phyloP scores from a whole-genome alignment of 1,140 invertebrate genomes.

The Drosophila ohnishii region DNA sequence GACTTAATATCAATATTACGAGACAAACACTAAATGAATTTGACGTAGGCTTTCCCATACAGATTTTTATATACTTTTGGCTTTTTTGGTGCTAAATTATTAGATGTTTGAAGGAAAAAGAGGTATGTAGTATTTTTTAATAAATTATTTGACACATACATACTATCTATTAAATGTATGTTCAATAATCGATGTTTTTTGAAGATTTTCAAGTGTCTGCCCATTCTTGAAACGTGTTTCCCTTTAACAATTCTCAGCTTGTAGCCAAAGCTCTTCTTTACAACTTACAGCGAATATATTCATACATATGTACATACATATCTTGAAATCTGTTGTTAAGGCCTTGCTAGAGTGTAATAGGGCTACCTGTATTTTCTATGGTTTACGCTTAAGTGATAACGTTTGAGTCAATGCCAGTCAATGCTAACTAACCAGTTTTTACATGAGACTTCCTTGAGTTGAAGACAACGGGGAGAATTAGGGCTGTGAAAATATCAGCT shows the following conservation, averaged over 20 bases:
- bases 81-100: background rate
- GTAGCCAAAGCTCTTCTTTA: background rate
- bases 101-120: background rate
- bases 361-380: conserved; percentile 24
- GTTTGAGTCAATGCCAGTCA: conserved; percentile 30
- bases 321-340: conserved; percentile 22
- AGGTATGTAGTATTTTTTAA: no score
- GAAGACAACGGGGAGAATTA: conserved; percentile 21
- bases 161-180: no score
- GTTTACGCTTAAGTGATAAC: conserved; percentile 55
- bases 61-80: background rate
- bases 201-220: background rate
- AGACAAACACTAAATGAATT: background rate
- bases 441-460: conserved; percentile 16
- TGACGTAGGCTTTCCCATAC: background rate
- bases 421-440: conserved; percentile 46
- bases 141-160: no score
- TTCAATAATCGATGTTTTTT: background rate
- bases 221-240: conserved; percentile 4
- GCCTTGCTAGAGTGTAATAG: conserved; percentile 23
- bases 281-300: background rate
- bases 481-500: conserved; percentile 26
- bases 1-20: background rate
- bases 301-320: background rate
- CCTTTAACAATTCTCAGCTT: background rate